Conservation (phyloP, 2,888 invertebrate species). For the Geophilus truncorum region DNA sequence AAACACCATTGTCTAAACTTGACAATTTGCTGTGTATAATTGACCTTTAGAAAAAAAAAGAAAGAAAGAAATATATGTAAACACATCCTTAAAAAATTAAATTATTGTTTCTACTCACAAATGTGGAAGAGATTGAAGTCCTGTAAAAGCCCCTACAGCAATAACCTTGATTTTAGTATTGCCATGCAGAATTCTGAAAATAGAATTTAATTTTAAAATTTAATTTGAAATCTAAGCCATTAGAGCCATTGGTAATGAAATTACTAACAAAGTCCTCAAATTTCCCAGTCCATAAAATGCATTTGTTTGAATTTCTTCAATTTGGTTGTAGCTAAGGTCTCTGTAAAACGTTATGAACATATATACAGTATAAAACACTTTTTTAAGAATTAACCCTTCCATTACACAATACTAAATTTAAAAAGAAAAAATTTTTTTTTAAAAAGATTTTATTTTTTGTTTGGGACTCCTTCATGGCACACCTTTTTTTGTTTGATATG, state of each 20-base stretch:
- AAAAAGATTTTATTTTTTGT: too few species aligned
- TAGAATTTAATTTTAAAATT: background rate
- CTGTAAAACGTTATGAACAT: too few species aligned
- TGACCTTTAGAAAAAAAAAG: constrained; percentile 33
- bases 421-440: too few species aligned
- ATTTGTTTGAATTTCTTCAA: constrained; percentile 39
- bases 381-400: too few species aligned
- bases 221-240: background rate
- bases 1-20: constrained; percentile 40
- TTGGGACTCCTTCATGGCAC: too few species aligned
- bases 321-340: constrained; percentile 41
- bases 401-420: too few species aligned
- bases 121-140: constrained; percentile 38
- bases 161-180: constrained; percentile 40
- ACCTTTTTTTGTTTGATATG: too few species aligned
- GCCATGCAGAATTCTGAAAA: constrained; percentile 38
- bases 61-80: background rate
- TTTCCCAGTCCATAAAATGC: constrained; percentile 41
- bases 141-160: constrained; percentile 42
- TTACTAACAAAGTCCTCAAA: constrained; percentile 39
- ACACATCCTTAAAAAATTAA: background rate
- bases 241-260: background rate
- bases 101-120: constrained; percentile 35
- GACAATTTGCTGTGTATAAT: constrained; percentile 32
- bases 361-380: too few species aligned